Evolutionary conservation across 2,113 vertebrate species (phyloP).

Genomic region (Catharus bicknelli): DNA sequence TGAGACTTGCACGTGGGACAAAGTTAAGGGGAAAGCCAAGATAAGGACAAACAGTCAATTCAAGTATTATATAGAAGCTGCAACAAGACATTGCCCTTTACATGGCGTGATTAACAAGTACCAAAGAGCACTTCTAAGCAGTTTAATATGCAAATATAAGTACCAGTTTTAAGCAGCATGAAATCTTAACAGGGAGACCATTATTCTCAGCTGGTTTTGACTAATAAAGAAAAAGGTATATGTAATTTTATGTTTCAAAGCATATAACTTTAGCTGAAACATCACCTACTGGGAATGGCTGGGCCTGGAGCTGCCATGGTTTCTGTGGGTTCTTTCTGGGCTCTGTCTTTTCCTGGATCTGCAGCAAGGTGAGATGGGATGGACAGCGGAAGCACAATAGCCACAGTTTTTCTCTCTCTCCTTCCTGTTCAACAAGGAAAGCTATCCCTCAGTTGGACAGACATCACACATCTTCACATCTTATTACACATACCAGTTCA

Average conservation of each 20-base stretch:
- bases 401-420: slow-evolving; percentile 68
- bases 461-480: slow-evolving; percentile 49
- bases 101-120: not conserved
- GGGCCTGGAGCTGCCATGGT: slow-evolving; percentile 63
- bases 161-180: not conserved
- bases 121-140: not conserved
- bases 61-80: not conserved
- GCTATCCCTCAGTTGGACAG: slow-evolving; percentile 69
- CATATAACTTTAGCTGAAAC: slow-evolving; percentile 35
- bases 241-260: not conserved
- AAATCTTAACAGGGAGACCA: not conserved
- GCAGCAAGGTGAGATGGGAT: slow-evolving; percentile 54
- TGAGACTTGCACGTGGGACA: not conserved
- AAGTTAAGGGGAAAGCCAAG: not conserved
- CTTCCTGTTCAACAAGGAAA: slow-evolving; percentile 79
- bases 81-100: not conserved
- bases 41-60: not conserved
- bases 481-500: slow-evolving; percentile 28
- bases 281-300: slow-evolving; percentile 72
- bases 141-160: not conserved
- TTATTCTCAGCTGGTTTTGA: not conserved
- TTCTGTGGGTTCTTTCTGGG: slow-evolving; percentile 55
- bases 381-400: slow-evolving; percentile 61
- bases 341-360: slow-evolving; percentile 51
- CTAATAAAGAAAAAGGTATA: not conserved